Base-by-base conservation (phyloP, 2,113 vertebrate genomes). In the Cranoglanis bouderius region DNA sequence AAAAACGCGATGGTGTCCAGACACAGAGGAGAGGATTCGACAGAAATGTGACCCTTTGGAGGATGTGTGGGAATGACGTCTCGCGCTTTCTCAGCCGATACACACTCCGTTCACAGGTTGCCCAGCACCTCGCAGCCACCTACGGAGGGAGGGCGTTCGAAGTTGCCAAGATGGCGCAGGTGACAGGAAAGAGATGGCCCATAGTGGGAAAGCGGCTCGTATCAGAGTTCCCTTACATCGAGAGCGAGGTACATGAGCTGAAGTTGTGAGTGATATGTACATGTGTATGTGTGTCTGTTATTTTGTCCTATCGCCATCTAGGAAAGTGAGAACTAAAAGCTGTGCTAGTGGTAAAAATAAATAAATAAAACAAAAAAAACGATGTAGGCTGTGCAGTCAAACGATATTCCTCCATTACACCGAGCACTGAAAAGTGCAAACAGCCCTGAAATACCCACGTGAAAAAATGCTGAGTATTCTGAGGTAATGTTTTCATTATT, bases 171-270 rank as follows among this genome's bases (percentile, higher is more conserved):
- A 96, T 99, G 95, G 97, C 98, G 19, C 94, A 97, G 53, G 98
- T 99, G 32, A 99, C 98, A 0, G 98, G 98, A 6, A 97, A 97
- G 92, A 95, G 98, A 26, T 99, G 98, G 98, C 98, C 98, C 0
- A 96, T 99, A 0, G 98, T 99, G 5, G 98, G 98, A 7, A 98
- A 98, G 6, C 95, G 98, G 0, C 95, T 99, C 4, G 98, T 99
- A 0, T 99, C 98, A 0, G 98, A 99, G 85, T 99, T 99, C 87
- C 98, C 98, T 0, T 99, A 99, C 90, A 99, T 99, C 2, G 98
- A 99, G 94, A 95, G 97, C 21, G 98, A 99, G 97, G 98, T 99
- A 94, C 0, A 21, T 0, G n/a, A 53, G 49, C 7, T 9, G 1
- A 3, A 5, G 6, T 8, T 74, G 16, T 75, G 38, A 29, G 16